phyloP scores from a whole-genome alignment of 2,113 vertebrate species.

The Lasiurus cinereus region DNA sequence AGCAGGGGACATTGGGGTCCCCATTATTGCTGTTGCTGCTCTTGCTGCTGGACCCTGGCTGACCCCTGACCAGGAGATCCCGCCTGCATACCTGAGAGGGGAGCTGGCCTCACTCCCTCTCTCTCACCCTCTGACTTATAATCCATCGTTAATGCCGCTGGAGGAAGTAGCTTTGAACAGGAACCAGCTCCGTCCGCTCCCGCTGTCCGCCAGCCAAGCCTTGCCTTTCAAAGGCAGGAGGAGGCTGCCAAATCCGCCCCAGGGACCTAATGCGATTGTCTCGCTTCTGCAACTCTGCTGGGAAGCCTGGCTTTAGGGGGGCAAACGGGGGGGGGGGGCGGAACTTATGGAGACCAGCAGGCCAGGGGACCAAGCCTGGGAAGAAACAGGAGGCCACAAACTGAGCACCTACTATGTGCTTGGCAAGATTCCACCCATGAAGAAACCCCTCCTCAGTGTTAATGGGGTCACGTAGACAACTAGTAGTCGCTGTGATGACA shows the following conservation, averaged over 20 bases:
- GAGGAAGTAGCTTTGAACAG: constrained; percentile 83
- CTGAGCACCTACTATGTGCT: neutral
- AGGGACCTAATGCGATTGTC: constrained; percentile 84
- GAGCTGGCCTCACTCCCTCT: constrained; percentile 77
- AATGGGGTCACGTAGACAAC: neutral
- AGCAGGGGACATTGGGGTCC: neutral
- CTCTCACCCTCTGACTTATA: constrained; percentile 84
- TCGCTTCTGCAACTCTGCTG: constrained; percentile 77
- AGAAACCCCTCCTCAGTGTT: neutral
- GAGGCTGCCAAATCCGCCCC: constrained; percentile 80
- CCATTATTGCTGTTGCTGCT: constrained; percentile 50
- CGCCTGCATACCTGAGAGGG: constrained; percentile 72
- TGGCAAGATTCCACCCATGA: accelerated
- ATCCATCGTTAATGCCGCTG: constrained; percentile 82
- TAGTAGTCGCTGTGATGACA: neutral
- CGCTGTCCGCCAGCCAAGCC: constrained; percentile 75
- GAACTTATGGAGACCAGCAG: too few species aligned
- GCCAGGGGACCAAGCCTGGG: neutral
- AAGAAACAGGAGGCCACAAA: neutral
- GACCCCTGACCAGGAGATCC: constrained; percentile 47
- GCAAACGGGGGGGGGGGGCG: too few species aligned
- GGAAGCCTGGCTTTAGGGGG: neutral
- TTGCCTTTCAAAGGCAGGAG: constrained; percentile 78
- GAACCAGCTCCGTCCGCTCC: constrained; percentile 77
- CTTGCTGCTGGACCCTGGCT: constrained; percentile 14